Evolutionary conservation across 2,797 vertebrate genomes (phyloP).

Genomic region (Propithecus deckenii): DNA sequence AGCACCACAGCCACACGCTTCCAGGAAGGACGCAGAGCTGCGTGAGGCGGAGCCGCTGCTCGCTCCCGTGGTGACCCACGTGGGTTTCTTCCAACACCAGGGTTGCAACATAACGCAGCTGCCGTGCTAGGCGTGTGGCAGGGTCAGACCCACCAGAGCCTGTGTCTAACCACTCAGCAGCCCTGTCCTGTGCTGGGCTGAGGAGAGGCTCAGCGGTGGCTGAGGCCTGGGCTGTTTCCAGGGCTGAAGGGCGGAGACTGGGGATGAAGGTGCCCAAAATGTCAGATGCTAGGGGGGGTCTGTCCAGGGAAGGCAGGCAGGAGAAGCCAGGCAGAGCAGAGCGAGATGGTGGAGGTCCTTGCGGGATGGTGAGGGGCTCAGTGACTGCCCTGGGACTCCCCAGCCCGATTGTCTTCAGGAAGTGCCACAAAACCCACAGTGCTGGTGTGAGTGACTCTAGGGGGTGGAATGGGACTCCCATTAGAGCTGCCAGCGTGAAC

Average conservation of each 20-base stretch:
- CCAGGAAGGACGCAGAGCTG: neutral
- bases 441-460: neutral
- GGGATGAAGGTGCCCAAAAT: no score
- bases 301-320: no score
- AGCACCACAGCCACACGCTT: accelerated
- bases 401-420: neutral
- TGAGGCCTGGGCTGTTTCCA: neutral
- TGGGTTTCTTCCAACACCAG: neutral
- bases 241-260: neutral
- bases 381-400: neutral
- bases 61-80: accelerated
- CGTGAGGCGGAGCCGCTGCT: no score
- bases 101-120: neutral
- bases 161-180: accelerated
- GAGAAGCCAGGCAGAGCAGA: neutral
- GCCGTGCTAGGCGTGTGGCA: accelerated
- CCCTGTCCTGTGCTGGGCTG: no score
- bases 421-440: neutral
- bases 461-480: neutral
- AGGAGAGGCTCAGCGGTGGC: neutral
- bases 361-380: no score
- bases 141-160: neutral
- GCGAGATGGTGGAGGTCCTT: neutral
- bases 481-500: neutral
- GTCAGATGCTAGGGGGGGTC: neutral